These are phyloP conservation scores for Oreohelix idahoensis DNA, from an alignment of 1,140 invertebrate genomes.

Conservation along the genomic window DNA sequence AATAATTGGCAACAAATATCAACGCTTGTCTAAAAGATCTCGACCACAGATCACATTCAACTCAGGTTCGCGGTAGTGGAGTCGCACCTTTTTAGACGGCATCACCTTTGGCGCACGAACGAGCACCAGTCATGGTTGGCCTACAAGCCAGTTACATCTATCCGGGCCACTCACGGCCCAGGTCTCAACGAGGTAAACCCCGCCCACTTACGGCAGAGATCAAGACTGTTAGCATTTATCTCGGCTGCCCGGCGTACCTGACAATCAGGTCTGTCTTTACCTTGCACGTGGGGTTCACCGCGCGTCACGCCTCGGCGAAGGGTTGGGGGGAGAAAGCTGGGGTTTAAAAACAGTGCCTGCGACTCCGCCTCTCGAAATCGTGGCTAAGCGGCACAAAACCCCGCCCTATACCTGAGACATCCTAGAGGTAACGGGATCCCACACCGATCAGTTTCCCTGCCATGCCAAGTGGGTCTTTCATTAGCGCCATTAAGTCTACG, in stretches of 20 bases:
- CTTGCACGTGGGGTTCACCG: constrained; percentile 2
- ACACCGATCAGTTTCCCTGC: background rate
- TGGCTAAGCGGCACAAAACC: background rate
- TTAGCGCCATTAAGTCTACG: no score
- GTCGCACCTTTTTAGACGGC: background rate
- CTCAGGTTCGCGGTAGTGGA: background rate
- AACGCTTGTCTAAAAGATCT: no score
- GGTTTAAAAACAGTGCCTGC: background rate
- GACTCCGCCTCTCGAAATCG: constrained; percentile 11
- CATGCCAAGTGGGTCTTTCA: no score
- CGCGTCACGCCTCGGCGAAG: background rate
- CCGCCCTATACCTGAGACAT: constrained; percentile 23
- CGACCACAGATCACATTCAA: background rate
- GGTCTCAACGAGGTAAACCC: background rate
- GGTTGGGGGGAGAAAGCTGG: background rate
- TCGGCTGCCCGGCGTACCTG: background rate
- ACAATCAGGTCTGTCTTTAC: constrained; percentile 1
- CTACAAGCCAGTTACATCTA: background rate
- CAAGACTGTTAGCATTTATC: background rate
- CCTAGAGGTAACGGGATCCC: constrained; percentile 16
- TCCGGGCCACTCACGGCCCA: constrained; percentile 1
- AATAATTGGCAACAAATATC: background rate
- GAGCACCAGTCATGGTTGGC: background rate
- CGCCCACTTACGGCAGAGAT: constrained; percentile 5
- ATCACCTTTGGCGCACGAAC: background rate